These are phyloP conservation scores for Papilio xuthus DNA, from an alignment of 1,140 invertebrate genomes.

Conservation along the genomic window DNA sequence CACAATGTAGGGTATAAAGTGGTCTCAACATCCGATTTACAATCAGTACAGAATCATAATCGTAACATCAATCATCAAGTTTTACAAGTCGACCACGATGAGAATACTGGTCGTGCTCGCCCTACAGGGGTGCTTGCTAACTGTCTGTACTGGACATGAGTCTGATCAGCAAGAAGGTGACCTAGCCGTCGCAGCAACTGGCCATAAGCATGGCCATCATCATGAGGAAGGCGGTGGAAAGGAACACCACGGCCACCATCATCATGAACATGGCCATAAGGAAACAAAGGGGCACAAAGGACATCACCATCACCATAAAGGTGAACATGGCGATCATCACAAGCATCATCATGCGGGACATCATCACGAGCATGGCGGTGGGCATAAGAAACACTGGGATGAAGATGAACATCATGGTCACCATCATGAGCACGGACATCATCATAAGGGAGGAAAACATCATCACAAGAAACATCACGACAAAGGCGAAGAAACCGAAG, in stretches of 20 bases:
- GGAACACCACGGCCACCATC: slow-evolving; percentile 79
- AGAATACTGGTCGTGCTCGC: slow-evolving; percentile 57
- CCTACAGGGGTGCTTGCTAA: slow-evolving; percentile 51
- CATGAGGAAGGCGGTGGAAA: slow-evolving; percentile 78
- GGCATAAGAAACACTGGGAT: slow-evolving; percentile 85
- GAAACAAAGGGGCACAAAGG: slow-evolving; percentile 80
- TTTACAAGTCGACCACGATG: slow-evolving; percentile 42
- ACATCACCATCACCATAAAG: slow-evolving; percentile 83
- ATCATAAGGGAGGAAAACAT: slow-evolving; percentile 83
- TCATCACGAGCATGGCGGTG: slow-evolving; percentile 82
- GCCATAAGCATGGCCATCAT: slow-evolving; percentile 61
- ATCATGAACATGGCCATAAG: slow-evolving; percentile 79
- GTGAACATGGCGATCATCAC: slow-evolving; percentile 84
- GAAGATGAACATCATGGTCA: slow-evolving; percentile 84
- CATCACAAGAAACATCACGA: slow-evolving; percentile 83
- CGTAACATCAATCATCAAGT: slow-evolving; percentile 53
- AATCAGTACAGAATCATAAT: slow-evolving; percentile 53
- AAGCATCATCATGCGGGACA: slow-evolving; percentile 84
- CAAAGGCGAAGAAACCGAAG: slow-evolving; percentile 83
- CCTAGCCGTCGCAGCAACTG: slow-evolving; percentile 71
- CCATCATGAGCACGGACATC: slow-evolving; percentile 84
- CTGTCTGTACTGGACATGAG: slow-evolving; percentile 49
- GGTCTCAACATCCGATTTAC: slow-evolving; percentile 42
- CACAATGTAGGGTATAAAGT: slow-evolving; percentile 59
- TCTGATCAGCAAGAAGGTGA: slow-evolving; percentile 53